Conservation (phyloP, 2,888 invertebrate species). For the Plebejus melissa region DNA sequence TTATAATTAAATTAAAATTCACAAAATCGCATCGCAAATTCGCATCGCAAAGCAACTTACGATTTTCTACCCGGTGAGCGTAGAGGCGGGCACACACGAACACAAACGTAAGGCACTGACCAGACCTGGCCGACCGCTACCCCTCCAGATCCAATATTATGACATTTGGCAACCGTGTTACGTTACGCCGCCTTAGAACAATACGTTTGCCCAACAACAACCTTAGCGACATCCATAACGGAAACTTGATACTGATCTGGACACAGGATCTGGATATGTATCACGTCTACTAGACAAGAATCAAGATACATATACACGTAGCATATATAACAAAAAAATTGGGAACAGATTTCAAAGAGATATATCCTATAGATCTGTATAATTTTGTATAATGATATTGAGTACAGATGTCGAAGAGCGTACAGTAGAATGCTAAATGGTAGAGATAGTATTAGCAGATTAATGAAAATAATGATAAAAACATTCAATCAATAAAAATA, state of each 20-base stretch:
- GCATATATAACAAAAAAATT: too few species aligned
- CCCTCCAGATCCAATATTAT: conserved; percentile 42
- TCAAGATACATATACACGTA: background rate
- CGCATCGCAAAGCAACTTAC: conserved; percentile 42
- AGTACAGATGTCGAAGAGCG: too few species aligned
- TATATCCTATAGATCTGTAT: too few species aligned
- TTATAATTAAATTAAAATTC: background rate
- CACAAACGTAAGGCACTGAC: conserved; percentile 46
- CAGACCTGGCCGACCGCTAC: conserved; percentile 43
- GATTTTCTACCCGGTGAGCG: conserved; percentile 37
- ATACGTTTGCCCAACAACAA: conserved; percentile 37
- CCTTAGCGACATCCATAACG: conserved; percentile 29
- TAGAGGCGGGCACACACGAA: conserved; percentile 43
- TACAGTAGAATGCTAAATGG: too few species aligned
- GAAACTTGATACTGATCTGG: background rate
- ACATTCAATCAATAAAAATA: too few species aligned
- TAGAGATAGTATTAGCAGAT: too few species aligned
- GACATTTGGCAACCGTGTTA: conserved; percentile 41
- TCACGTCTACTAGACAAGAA: background rate
- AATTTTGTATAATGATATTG: too few species aligned
- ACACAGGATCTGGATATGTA: background rate
- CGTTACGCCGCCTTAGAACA: conserved; percentile 39
- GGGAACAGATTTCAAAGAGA: too few species aligned
- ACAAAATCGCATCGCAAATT: conserved; percentile 31
- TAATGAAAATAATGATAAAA: too few species aligned